These are phyloP conservation scores for Nomada fabriciana DNA, from an alignment of 2,888 invertebrate genomes.

Conservation along the genomic window DNA sequence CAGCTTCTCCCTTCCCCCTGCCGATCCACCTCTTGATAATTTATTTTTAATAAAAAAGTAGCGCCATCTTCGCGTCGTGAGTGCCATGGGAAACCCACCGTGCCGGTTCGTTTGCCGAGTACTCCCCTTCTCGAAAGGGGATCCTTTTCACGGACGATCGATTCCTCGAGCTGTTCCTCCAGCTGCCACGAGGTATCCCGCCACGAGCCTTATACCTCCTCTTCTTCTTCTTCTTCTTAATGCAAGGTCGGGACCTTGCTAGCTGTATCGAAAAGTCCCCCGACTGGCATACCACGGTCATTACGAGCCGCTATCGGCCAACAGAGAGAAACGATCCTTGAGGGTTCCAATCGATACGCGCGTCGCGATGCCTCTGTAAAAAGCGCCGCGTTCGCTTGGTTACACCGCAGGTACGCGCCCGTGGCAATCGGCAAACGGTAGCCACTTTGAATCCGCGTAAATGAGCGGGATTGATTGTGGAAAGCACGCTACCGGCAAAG, in stretches of 20 bases:
- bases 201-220: slow-evolving; percentile 41
- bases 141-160: slow-evolving; percentile 67
- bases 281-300: slow-evolving; percentile 47
- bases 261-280: slow-evolving; percentile 38
- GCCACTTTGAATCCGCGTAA: slow-evolving; percentile 58
- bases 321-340: slow-evolving; percentile 31
- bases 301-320: slow-evolving; percentile 53
- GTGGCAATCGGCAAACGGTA: slow-evolving; percentile 14
- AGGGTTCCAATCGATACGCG: slow-evolving; percentile 34
- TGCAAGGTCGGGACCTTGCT: slow-evolving; percentile 69
- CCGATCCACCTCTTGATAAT: slow-evolving; percentile 64
- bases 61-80: slow-evolving; percentile 54
- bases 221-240: slow-evolving; percentile 27
- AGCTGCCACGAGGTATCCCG: slow-evolving; percentile 34
- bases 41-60: slow-evolving; percentile 73
- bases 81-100: slow-evolving; percentile 69
- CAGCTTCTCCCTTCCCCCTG: slow-evolving; percentile 4
- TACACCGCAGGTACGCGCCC: slow-evolving; percentile 1
- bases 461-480: slow-evolving; percentile 54
- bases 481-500: slow-evolving; percentile 51
- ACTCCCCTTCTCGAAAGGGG: slow-evolving; percentile 44
- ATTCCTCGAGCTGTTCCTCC: slow-evolving; percentile 45
- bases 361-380: slow-evolving; percentile 12
- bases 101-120: slow-evolving; percentile 56
- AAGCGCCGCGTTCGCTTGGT: slow-evolving; percentile 18